Conservation (phyloP, 2,797 vertebrate genomes). For the Tapera naevia region DNA sequence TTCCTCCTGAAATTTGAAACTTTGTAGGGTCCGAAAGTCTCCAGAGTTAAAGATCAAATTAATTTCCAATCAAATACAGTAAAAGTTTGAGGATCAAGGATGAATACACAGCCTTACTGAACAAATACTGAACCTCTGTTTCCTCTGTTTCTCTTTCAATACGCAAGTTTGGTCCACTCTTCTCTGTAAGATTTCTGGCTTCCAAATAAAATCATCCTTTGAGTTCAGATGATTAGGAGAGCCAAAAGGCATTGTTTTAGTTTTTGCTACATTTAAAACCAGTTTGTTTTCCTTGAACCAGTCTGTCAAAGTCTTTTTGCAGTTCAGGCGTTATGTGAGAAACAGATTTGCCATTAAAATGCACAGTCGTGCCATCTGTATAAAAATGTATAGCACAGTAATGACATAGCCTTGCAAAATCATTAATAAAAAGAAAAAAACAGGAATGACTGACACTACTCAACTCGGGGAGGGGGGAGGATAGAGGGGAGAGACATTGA, state of each 20-base stretch:
- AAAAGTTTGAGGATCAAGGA: background rate
- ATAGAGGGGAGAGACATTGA: conserved; percentile 74
- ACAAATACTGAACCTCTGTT: background rate
- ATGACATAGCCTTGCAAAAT: conserved; percentile 83
- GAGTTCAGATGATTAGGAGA: conserved; percentile 79
- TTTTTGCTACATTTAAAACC: conserved; percentile 85
- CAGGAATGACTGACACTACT: conserved; percentile 82
- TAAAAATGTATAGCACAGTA: conserved; percentile 82
- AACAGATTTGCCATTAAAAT: conserved; percentile 88
- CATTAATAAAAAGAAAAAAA: conserved; percentile 83
- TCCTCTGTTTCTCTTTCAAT: conserved; percentile 17
- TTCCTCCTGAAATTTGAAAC: background rate
- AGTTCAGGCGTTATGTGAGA: conserved; percentile 86
- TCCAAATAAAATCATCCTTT: conserved; percentile 75
- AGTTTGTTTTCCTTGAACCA: conserved; percentile 87
- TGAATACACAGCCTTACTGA: background rate
- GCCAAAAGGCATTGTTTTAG: conserved; percentile 86
- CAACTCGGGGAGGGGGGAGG: conserved; percentile 71
- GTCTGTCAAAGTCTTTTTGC: conserved; percentile 87
- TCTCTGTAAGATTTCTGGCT: conserved; percentile 64
- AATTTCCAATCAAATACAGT: background rate
- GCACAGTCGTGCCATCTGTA: conserved; percentile 86
- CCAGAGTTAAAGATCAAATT: background rate
- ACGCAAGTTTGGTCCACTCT: conserved; percentile 59
- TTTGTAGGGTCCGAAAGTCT: background rate